Evolutionary conservation across 2,888 invertebrate genomes (phyloP), one percentile per base, ranked within the genome.

Genomic region (Pyrrhia umbra): DNA sequence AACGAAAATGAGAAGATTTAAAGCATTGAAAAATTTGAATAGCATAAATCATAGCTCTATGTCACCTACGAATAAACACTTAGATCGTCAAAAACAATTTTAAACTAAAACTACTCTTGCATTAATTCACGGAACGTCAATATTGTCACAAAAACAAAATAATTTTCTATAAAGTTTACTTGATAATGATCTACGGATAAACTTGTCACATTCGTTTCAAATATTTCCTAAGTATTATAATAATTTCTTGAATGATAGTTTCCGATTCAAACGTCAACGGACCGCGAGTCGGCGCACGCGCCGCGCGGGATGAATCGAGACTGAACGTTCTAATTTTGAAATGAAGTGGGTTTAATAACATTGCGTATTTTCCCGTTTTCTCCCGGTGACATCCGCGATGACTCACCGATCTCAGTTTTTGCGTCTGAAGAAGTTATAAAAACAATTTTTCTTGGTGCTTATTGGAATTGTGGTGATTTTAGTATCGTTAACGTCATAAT

Each of bases 321-420:
- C 94, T 94, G 94, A 88, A 90, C 88, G 86, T 87, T 91, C 93
- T 94, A 94, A 91, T 91, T 93, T 93, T 90, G 91, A 91, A 90
- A 88, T 90, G 89, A 90, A 92, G 92, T 91, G 92, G 89, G 86
- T 90, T 92, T 93, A 92, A 92, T 92, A 93, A 92, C 91, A 92
- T 91, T 87, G 89, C 90, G 88, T 91, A 92, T 93, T 94, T 92
- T 89, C 91, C 88, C 88, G 89, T 91, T 93, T 92, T 89, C 87
- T 85, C 84, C 80, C 81, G 81, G 86, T 87, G 89, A 90, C 89
- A 90, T 85, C 84, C 85, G 81, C 61, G 64, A 74, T 91, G 91
- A 92, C 68, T 92, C 91, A 90, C 72, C 71, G 84, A 85, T 86
- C 85, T 79, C 84, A 80, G 80, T 82, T 87, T 86, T 87, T 68